Evolutionary conservation across 2,888 invertebrate genomes (phyloP).

Genomic region (Cylindroiulus punctatus): DNA sequence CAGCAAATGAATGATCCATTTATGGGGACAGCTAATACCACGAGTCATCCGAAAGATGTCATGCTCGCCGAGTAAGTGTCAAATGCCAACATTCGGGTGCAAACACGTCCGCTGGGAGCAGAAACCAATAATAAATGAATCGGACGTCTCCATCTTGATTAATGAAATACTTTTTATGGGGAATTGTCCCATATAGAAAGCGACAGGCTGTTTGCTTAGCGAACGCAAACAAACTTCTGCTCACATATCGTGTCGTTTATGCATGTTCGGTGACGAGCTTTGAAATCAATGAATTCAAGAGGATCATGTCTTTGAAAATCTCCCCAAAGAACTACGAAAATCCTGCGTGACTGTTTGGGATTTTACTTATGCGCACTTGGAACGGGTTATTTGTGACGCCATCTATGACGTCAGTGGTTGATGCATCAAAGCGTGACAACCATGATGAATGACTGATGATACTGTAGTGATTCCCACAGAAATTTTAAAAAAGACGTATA

Average conservation of each 20-base stretch:
- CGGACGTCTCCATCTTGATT: slow-evolving; percentile 13
- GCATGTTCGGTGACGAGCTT: background rate
- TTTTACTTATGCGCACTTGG: background rate
- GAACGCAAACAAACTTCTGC: slow-evolving; percentile 3
- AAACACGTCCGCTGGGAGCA: background rate
- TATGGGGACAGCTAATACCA: slow-evolving; percentile 14
- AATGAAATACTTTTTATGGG: background rate
- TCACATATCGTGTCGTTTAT: background rate
- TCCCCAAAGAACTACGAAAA: background rate
- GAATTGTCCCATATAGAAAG: slow-evolving; percentile 5
- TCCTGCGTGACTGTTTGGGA: background rate
- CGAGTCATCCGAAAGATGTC: background rate
- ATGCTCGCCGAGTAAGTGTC: background rate
- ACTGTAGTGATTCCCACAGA: background rate
- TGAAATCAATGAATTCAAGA: slow-evolving; percentile 11
- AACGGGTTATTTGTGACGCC: background rate
- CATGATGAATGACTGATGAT: slow-evolving; percentile 17
- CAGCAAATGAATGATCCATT: slow-evolving; percentile 2
- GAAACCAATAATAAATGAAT: background rate
- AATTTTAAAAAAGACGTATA: background rate
- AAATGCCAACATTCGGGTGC: background rate
- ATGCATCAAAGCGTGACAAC: background rate
- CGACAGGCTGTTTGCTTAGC: slow-evolving; percentile 10
- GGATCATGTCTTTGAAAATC: background rate
- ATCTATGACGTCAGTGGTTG: background rate